Evolutionary conservation across 2,113 vertebrate genomes (phyloP).

Genomic region (Tragelaphus strepsiceros): DNA sequence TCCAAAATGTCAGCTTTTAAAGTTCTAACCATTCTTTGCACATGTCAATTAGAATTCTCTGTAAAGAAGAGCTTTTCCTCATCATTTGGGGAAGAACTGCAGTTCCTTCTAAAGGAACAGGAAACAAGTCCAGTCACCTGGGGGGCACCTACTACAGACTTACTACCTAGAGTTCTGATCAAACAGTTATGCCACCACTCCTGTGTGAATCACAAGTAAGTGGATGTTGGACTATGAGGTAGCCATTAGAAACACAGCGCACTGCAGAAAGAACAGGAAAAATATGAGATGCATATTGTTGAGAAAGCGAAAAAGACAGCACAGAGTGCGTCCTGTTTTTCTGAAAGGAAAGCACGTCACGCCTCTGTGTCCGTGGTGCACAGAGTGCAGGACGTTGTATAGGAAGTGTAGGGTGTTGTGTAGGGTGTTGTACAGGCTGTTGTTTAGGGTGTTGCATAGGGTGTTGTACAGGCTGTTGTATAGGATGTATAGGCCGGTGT

Average conservation of each 20-base stretch:
- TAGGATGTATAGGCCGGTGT: neutral
- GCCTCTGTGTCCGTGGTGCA: fast-evolving
- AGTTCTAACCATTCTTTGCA: neutral
- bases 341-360: neutral
- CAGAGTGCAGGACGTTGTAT: neutral
- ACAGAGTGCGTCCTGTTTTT: neutral
- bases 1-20: neutral
- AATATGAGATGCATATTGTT: fast-evolving
- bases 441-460: neutral
- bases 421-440: fast-evolving
- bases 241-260: neutral
- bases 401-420: neutral
- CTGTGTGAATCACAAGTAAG: neutral
- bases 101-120: neutral
- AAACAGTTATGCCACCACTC: neutral
- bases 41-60: neutral
- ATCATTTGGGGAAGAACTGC: neutral
- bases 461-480: neutral
- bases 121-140: no score
- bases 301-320: neutral
- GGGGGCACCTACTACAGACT: neutral
- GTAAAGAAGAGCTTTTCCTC: neutral
- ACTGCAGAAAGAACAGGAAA: neutral
- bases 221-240: neutral
- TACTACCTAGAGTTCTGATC: neutral